A percentile compares a stretch with the other conserved stretches of the same genome.
Evolutionary conservation across 2,888 invertebrate genomes (phyloP).

Genomic region (Linyphia triangularis): DNA sequence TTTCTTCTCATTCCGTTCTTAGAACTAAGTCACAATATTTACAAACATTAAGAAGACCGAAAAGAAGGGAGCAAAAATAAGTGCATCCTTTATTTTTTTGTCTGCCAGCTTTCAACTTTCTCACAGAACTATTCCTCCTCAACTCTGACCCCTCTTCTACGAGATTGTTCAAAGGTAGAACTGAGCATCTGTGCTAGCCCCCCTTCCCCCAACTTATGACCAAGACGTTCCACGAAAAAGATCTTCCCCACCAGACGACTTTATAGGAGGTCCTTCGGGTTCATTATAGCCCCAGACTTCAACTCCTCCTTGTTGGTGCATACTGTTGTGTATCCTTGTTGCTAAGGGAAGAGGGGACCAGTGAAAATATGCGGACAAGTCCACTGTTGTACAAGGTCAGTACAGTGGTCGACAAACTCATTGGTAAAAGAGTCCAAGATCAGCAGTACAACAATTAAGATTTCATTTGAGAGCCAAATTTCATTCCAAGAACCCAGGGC

Average conservation of each 20-base stretch:
- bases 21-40: background rate
- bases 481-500: too few species aligned
- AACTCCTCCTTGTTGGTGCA: background rate
- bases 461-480: too few species aligned
- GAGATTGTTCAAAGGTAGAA: conserved; percentile 27
- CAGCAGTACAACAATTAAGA: too few species aligned
- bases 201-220: background rate
- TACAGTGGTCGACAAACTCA: too few species aligned
- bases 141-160: background rate
- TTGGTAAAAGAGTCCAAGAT: too few species aligned
- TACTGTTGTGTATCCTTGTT: background rate
- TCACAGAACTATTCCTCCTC: conserved; percentile 10
- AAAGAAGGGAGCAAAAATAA: background rate
- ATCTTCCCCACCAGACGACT: conserved; percentile 10
- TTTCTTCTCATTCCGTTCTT: too few species aligned
- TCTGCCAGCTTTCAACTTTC: conserved; percentile 1
- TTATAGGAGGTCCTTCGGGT: conserved; percentile 44
- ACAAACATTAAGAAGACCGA: background rate
- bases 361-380: background rate
- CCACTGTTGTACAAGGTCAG: too few species aligned
- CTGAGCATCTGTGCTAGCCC: conserved; percentile 25
- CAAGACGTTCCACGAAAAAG: conserved; percentile 46
- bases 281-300: conserved; percentile 7
- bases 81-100: conserved; percentile 3
- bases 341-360: background rate